Evolutionary conservation across 2,113 vertebrate genomes (phyloP).

Genomic region (Excalfactoria chinensis): DNA sequence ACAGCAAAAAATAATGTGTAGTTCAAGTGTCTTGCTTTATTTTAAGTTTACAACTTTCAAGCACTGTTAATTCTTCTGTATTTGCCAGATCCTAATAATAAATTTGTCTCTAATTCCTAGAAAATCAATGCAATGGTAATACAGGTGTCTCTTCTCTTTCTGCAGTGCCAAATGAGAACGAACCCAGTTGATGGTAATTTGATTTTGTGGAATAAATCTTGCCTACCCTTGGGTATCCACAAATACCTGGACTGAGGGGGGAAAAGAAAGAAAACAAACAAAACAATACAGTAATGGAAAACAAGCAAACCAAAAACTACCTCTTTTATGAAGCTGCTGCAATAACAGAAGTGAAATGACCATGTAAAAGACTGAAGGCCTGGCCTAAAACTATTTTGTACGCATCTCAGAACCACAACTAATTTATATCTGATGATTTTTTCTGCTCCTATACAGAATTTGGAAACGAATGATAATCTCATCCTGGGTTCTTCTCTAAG

Average conservation of each 20-base stretch:
- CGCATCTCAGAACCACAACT: background rate
- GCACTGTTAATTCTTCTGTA: background rate
- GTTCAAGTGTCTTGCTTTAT: background rate
- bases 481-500: background rate
- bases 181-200: background rate
- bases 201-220: background rate
- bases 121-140: background rate
- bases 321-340: background rate
- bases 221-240: background rate
- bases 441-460: background rate
- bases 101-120: background rate
- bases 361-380: rapidly evolving
- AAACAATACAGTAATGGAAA: too few relatives aligned
- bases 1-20: background rate
- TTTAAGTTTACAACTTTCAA: background rate
- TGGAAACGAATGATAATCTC: background rate
- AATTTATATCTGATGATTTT: background rate
- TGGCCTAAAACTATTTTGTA: background rate
- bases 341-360: background rate
- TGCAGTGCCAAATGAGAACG: background rate
- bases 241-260: rapidly evolving
- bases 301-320: background rate
- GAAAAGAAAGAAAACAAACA: too few relatives aligned
- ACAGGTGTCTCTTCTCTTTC: background rate
- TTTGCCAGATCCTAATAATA: background rate